Base-by-base conservation (phyloP, 2,113 vertebrate genomes). In the Trogon surrucura region DNA sequence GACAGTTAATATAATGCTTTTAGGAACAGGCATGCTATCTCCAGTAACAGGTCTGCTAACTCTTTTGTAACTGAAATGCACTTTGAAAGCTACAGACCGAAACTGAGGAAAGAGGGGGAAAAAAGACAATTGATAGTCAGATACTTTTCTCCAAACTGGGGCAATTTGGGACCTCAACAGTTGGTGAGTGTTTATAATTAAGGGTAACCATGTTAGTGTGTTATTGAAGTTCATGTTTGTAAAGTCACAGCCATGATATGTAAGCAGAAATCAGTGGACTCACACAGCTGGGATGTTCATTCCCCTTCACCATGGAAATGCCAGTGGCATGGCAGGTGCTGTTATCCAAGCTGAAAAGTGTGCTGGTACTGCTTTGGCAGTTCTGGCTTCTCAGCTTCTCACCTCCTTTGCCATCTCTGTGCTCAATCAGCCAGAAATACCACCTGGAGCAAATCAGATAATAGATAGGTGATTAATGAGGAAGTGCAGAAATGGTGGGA, bases 241-340 rank as follows among this genome's bases (percentile, higher is more conserved):
- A 5, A 57, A 41, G 20, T 78, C 18, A 57, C 6, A 48, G 2
- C 3, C 16, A 56, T 16, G 9, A 2, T 30, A n/a, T 3, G 4
- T 20, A 60, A 84, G 57, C 9, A 54, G 21, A 89, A 48, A 8
- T 67, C 16, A 10, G 16, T 25, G 74, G 27, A 36, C 4, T 4
- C 11, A 4, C 36, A 11, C 5, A 73, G 12, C 7, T 26, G 73
- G 8, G 26, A 2, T 13, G 47, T 4, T 61, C 3, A 2, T 13
- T 51, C 22, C 32, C 14, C 5, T 71, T 75, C 10, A 36, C 16
- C 16, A 26, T 8, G 47, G 30, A 84, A 62, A 30, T 48, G 21
- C 13, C 13, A 34, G 15, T 2, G 0, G 3, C 16, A 53, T 1
- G 3, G 13, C 13, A 74, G 25, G 5, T 57, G 20, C 1, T 34